phyloP scores from a whole-genome alignment of 2,113 vertebrate species.

The Tricholaema leucomelas region DNA sequence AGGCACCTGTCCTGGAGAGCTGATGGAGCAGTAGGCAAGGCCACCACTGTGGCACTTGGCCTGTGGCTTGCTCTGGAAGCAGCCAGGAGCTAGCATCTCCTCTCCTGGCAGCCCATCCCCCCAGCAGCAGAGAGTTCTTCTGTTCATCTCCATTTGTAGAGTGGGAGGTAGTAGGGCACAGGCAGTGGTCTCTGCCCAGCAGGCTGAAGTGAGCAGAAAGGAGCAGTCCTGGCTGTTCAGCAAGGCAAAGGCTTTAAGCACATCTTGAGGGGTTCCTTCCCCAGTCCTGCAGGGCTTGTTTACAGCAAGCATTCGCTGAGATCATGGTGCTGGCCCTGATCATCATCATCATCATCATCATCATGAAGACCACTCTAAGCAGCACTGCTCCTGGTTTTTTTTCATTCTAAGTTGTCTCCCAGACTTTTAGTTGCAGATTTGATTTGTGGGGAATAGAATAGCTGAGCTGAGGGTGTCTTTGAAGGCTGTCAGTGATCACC shows the following conservation, averaged over 20 bases:
- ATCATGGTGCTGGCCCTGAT: background rate
- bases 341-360: background rate
- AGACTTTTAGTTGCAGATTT: background rate
- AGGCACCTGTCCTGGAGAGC: background rate
- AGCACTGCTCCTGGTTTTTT: background rate
- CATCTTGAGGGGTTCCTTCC: background rate
- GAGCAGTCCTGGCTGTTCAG: background rate
- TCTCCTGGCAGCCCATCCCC: background rate
- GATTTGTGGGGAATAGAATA: background rate
- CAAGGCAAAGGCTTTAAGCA: too few species aligned
- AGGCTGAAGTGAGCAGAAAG: background rate
- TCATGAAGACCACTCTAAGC: background rate
- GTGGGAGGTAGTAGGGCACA: rapidly evolving
- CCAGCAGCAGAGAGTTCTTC: background rate
- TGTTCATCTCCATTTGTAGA: background rate
- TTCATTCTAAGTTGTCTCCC: background rate
- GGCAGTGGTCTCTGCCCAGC: too few species aligned
- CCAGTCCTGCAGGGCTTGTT: background rate
- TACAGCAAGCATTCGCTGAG: background rate
- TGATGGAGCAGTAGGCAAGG: background rate
- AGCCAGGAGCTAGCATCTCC: background rate
- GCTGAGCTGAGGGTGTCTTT: background rate
- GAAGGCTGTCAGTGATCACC: background rate
- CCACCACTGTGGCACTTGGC: too few species aligned
- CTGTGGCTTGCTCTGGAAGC: background rate